Percentiles rank a stretch among this genome's conserved stretches.
phyloP scores from a whole-genome alignment of 2,113 vertebrate species.

The Toxotes chatareus region DNA sequence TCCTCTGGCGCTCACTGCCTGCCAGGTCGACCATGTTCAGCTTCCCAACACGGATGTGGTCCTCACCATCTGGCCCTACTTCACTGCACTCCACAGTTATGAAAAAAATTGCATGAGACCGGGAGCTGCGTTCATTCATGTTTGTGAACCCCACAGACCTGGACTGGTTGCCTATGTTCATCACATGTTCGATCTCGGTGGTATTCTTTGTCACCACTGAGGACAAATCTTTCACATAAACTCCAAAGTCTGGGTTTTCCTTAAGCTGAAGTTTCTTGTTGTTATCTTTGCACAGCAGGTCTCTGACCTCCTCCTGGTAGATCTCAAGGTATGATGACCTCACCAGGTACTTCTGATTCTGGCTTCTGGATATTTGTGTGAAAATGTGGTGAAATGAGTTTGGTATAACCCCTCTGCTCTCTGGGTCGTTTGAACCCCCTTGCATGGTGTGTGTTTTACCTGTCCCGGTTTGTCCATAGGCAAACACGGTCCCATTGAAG shows the following conservation, averaged over 20 bases:
- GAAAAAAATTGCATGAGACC: slow-evolving; percentile 95
- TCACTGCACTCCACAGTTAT: slow-evolving; percentile 96
- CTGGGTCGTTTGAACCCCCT: slow-evolving; percentile 88
- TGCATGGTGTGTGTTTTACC: slow-evolving; percentile 98
- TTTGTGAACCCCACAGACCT: slow-evolving; percentile 94
- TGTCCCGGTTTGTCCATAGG: slow-evolving; percentile 95
- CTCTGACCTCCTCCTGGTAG: slow-evolving; percentile 96
- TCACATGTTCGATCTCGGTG: slow-evolving; percentile 95
- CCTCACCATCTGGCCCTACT: slow-evolving; percentile 88
- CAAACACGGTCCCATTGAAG: slow-evolving; percentile 95
- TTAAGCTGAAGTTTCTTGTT: slow-evolving; percentile 93
- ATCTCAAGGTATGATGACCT: slow-evolving; percentile 98
- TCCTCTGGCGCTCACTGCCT: slow-evolving; percentile 94
- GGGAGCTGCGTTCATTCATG: slow-evolving; percentile 96
- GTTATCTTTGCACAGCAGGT: slow-evolving; percentile 94
- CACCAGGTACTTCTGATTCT: slow-evolving; percentile 96
- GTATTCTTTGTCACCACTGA: slow-evolving; percentile 97
- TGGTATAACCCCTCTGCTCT: slow-evolving; percentile 91
- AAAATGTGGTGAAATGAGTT: slow-evolving; percentile 96
- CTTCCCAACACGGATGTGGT: slow-evolving; percentile 97
- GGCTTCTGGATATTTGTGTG: slow-evolving; percentile 95
- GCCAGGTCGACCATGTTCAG: slow-evolving; percentile 98
- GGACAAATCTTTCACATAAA: slow-evolving; percentile 95
- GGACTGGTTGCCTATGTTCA: slow-evolving; percentile 94
- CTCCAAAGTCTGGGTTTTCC: slow-evolving; percentile 90